Percentiles rank a stretch among this genome's conserved stretches.
Conservation (phyloP, 2,113 vertebrate species). For the Pogona vitticeps region DNA sequence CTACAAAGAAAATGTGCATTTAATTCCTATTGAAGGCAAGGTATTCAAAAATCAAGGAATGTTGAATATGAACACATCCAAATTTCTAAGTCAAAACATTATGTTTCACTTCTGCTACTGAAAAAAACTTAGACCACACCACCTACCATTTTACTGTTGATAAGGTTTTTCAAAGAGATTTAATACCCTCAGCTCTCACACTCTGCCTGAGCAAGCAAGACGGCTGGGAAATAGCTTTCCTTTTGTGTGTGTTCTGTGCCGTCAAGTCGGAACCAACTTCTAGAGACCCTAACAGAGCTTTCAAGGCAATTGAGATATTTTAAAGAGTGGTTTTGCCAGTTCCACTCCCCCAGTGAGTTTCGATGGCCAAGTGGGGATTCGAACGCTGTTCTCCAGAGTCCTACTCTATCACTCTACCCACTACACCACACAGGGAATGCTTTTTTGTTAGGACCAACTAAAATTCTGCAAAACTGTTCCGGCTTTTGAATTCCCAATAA, state of each 20-base stretch:
- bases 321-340: no score
- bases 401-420: no score
- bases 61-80: no score
- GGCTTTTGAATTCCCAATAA: background rate
- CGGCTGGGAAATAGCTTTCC: no score
- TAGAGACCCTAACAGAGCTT: no score
- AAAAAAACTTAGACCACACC: background rate
- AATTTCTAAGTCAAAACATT: background rate
- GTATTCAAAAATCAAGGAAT: background rate
- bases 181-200: background rate
- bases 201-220: no score
- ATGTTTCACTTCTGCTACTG: background rate
- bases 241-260: background rate
- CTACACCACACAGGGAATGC: background rate
- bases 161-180: background rate
- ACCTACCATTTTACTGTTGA: background rate
- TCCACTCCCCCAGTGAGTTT: no score
- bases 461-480: background rate
- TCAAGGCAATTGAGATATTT: no score
- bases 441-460: background rate
- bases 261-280: no score
- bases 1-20: background rate
- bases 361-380: no score
- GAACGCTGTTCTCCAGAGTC: no score
- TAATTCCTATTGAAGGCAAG: background rate